phyloP scores from a whole-genome alignment of 2,113 vertebrate genomes.

The Arizona elegans region DNA sequence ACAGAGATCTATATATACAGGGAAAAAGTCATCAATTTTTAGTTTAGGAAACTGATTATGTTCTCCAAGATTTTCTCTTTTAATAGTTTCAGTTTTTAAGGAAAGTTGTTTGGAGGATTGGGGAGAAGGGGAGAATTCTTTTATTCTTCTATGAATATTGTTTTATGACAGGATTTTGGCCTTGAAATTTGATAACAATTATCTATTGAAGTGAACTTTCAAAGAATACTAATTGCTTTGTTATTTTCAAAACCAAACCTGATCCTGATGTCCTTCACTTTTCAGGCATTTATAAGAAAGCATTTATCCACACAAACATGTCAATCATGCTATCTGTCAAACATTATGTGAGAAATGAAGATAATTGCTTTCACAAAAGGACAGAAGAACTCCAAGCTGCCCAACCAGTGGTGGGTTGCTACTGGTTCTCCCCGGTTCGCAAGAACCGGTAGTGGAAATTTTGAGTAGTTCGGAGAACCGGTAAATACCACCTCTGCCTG shows the following conservation, averaged over 20 bases:
- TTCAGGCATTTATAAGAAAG: background rate
- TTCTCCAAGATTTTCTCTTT: conserved; percentile 26
- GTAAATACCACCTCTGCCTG: too few relatives aligned
- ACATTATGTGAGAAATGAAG: conserved; percentile 33
- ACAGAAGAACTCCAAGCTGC: background rate
- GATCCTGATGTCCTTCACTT: background rate
- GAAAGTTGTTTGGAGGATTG: conserved; percentile 20
- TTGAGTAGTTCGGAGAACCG: too few relatives aligned
- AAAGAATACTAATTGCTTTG: background rate
- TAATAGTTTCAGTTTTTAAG: conserved; percentile 34
- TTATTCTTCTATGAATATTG: background rate
- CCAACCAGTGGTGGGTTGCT: too few relatives aligned
- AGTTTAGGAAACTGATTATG: conserved; percentile 33
- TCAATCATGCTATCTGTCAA: conserved; percentile 46
- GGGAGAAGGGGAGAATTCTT: background rate
- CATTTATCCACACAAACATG: conserved; percentile 43
- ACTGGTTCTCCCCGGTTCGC: too few relatives aligned
- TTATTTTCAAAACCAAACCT: background rate
- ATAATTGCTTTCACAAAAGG: conserved; percentile 35
- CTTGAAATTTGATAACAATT: conserved; percentile 34
- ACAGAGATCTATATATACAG: conserved; percentile 29
- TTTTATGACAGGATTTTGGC: conserved; percentile 21
- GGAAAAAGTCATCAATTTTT: conserved; percentile 47
- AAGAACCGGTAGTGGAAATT: too few relatives aligned
- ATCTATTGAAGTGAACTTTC: background rate